phyloP scores from a whole-genome alignment of 2,888 invertebrate species.

The Himalopsyche anomala region DNA sequence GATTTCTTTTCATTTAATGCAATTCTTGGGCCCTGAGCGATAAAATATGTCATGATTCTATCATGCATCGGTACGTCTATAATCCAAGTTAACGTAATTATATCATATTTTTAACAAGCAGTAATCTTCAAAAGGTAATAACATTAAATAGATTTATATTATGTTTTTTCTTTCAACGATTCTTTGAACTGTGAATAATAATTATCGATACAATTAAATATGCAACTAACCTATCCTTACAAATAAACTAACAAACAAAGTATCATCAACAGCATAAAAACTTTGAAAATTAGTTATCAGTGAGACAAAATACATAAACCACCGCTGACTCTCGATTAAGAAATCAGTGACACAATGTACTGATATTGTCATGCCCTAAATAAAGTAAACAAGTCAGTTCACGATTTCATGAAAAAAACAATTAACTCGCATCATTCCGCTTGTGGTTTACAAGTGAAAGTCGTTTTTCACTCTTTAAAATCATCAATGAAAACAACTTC shows the following conservation, averaged over 20 bases:
- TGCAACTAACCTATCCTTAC: not conserved
- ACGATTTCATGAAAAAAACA: too few species aligned
- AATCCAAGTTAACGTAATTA: constrained; percentile 3
- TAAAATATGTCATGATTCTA: too few species aligned
- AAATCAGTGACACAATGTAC: too few species aligned
- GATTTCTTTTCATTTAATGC: too few species aligned
- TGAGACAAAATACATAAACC: not conserved
- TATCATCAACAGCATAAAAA: not conserved
- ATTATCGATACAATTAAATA: constrained; percentile 11
- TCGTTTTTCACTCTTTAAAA: too few species aligned
- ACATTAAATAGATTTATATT: constrained; percentile 15
- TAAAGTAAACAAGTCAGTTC: too few species aligned
- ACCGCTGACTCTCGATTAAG: too few species aligned
- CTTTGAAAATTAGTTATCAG: not conserved
- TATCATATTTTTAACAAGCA: constrained; percentile 16
- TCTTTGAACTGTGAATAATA: constrained; percentile 32
- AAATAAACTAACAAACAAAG: constrained; percentile 7
- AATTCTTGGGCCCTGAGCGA: too few species aligned
- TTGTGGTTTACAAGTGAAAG: too few species aligned
- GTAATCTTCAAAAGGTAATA: not conserved
- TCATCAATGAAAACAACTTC: too few species aligned
- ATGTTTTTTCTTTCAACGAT: constrained; percentile 1
- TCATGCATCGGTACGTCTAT: not conserved
- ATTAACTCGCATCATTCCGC: too few species aligned
- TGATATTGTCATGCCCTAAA: too few species aligned